These are phyloP conservation scores for Tetrax tetrax DNA, from an alignment of 2,113 vertebrate species.

Conservation along the genomic window DNA sequence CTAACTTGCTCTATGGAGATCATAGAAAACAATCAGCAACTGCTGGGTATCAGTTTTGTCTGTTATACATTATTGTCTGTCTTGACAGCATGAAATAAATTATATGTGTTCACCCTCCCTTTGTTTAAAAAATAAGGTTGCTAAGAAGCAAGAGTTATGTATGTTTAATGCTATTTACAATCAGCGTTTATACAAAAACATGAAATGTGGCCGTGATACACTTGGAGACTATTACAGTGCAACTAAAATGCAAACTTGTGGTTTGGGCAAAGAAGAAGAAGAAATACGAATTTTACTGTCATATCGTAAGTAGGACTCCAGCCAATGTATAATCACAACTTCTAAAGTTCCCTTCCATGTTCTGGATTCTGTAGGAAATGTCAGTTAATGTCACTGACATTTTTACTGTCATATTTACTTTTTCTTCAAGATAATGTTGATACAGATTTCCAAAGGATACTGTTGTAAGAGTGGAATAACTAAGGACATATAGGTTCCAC, in stretches of 20 bases:
- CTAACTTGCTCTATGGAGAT: constrained; percentile 40
- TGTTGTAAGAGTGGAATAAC: background rate
- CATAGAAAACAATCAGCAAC: constrained; percentile 12
- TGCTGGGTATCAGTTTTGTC: background rate
- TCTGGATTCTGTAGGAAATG: background rate
- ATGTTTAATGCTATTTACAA: background rate
- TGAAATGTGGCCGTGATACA: background rate
- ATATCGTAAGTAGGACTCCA: background rate
- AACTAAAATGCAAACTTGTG: background rate
- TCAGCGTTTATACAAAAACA: background rate
- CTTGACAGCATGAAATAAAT: constrained; percentile 35
- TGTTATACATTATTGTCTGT: constrained; percentile 8
- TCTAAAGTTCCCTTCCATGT: background rate
- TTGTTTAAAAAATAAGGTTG: constrained; percentile 48
- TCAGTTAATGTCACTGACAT: background rate
- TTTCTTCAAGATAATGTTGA: background rate
- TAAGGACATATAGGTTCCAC: background rate
- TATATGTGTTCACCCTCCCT: background rate
- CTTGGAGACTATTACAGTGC: background rate
- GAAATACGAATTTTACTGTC: background rate
- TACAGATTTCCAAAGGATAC: background rate
- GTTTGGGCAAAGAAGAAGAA: background rate
- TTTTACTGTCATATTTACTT: background rate
- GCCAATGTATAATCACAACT: background rate
- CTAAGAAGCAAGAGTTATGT: constrained; percentile 12